Base-by-base conservation (phyloP, 2,888 invertebrate genomes). In the Ophion costatus region DNA sequence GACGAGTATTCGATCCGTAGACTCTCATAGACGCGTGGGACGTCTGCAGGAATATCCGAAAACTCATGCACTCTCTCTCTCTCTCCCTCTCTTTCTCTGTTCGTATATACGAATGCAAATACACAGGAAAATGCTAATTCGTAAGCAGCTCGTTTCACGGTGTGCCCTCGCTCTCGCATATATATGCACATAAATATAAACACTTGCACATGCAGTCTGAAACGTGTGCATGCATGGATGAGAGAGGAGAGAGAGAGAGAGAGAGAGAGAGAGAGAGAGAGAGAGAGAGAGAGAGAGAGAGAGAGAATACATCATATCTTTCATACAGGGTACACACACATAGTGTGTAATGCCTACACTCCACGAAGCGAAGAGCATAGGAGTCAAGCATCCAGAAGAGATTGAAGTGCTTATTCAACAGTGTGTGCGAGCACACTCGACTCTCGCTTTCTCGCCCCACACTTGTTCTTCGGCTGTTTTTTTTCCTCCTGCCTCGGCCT, bases 391-490 rank as follows among this genome's bases (percentile, higher is more conserved):
- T 83, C 90, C 89, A 89, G 89, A 89, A 90, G 90, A 90, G 89
- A 90, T 90, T 90, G 64, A 88, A 91, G 91, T 90, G 90, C 90
- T 91, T 89, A 90, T 90, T 90, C 90, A 90, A 89, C 89, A 90
- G 88, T 80, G 74, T 86, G 88, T 51, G 14, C 88, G 89, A 87
- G 87, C 88, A 87, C 87, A 88, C 87, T 83, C 87, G 84, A 85
- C 79, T 82, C 75, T 85, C 86, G 84, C 85, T 84, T 80, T 81
- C 84, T 87, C 86, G 82, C 83, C 61, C 64, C 51, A 79, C 57
- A 69, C 64, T 66, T 66, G 38, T 69, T 64, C 81, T 74, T 75
- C 59, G 67, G 22, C 70, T 67, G 63, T 75, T 67, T 78, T 67
- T 63, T 76, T 29, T n/a, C n/a, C 63, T 11, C 24, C 59, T 80